Evolutionary conservation across 2,888 invertebrate species (phyloP), one percentile per base, ranked within the genome.

Genomic region (Monoplex corrugatus): DNA sequence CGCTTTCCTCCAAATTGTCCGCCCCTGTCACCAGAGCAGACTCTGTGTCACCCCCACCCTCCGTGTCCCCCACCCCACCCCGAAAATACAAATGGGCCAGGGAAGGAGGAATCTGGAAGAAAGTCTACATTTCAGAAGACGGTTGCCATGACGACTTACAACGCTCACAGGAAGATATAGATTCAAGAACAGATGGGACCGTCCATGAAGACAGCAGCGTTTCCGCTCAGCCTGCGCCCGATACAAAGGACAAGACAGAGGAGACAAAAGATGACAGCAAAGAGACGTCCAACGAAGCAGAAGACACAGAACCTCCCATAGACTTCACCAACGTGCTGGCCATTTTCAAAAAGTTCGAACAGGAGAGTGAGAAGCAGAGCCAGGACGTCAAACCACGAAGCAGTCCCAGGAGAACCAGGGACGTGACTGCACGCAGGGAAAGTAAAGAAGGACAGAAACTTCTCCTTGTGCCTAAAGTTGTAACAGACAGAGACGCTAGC

Each of bases 81-180:
- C 83, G 91, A 23, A 92, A 90, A 43, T 92, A 91, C 86, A 91
- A 91, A 84, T 92, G 92, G 92, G 90, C 89, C 28, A 89, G 90
- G 43, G 91, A 23, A 43, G 89, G 91, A 1, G 92, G 92, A 3
- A 91, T 92, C 28, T 92, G 92, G n/a, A 91, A 90, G 85, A 92
- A 92, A 50, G 72, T 90, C 28, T 92, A 90, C 45, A 86, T 90
- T 16, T 87, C 87, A 0, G 89, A 89, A 0, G 89, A 89, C 35
- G 40, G 57, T 0, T 85, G 38, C 5, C 35, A 57, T 6, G 88
- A 83, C n/a, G n/a, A 32, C 75, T 19, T 23, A 75, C 10, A 38
- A 75, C 75, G 2, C 28, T 43, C 78, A 80, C 32, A 80, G 43
- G 78, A 80, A 1, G 78, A 80, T n/a, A n/a, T n/a, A n/a, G n/a